A percentile compares a stretch with the other conserved stretches of the same genome.
Evolutionary conservation across 2,113 vertebrate genomes (phyloP).

Genomic region (Cacatua alba): DNA sequence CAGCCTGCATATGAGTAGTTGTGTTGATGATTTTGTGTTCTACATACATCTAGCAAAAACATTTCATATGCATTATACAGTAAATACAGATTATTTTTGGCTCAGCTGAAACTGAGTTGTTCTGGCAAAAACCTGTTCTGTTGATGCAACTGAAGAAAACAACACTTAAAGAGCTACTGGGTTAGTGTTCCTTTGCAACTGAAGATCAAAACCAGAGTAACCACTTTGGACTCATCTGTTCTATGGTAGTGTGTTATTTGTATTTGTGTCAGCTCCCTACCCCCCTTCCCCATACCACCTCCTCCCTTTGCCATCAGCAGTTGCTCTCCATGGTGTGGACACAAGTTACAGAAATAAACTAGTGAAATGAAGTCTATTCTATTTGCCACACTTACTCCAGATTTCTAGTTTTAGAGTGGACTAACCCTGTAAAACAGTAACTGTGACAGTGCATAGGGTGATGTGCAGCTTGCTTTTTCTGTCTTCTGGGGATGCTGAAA

Average conservation of each 20-base stretch:
- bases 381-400: background rate
- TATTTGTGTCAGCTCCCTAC: background rate
- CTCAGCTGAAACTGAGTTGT: background rate
- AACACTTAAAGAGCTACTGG: background rate
- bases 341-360: background rate
- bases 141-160: background rate
- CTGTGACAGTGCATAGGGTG: background rate
- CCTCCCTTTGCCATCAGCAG: background rate
- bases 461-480: background rate
- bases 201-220: background rate
- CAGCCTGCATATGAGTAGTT: background rate
- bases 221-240: background rate
- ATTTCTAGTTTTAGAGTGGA: background rate
- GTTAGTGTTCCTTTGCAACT: background rate
- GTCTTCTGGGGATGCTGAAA: background rate
- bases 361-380: background rate
- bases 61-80: background rate
- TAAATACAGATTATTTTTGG: background rate
- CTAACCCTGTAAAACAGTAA: background rate
- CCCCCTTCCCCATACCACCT: background rate
- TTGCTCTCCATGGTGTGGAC: background rate
- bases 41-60: background rate
- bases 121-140: background rate
- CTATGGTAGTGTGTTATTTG: background rate
- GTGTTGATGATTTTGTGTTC: background rate